phyloP scores from a whole-genome alignment of 2,113 vertebrate species.

The Onychostoma macrolepis region DNA sequence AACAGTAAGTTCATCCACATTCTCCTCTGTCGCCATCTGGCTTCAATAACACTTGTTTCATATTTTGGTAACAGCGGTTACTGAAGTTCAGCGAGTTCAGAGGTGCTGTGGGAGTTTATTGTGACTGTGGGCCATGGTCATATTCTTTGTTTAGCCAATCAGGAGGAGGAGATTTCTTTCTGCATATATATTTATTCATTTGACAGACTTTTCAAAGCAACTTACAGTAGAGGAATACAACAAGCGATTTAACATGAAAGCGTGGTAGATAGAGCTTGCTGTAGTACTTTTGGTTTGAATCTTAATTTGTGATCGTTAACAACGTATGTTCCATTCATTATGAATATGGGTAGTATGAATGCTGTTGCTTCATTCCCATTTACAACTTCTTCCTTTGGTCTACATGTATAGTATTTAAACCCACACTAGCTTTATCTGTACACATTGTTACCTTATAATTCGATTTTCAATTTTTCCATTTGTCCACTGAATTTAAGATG shows the following conservation, averaged over 20 bases:
- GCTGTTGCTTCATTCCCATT: no score
- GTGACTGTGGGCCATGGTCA: not conserved
- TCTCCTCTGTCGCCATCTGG: not conserved
- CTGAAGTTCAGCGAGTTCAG: not conserved
- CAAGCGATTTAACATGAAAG: no score
- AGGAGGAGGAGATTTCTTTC: not conserved
- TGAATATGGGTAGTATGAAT: no score
- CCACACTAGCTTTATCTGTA: not conserved
- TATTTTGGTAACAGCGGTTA: not conserved
- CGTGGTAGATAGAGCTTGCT: not conserved
- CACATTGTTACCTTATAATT: no score
- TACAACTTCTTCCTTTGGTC: not conserved
- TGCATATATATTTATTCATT: no score
- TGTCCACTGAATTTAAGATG: not conserved
- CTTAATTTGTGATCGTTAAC: no score
- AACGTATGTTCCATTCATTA: no score
- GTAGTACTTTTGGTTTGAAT: not conserved
- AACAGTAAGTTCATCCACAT: slow-evolving; percentile 78
- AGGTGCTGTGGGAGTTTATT: not conserved
- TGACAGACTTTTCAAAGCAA: no score
- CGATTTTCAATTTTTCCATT: not conserved
- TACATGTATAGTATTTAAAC: not conserved
- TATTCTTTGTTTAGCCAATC: not conserved
- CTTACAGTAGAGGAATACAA: no score
- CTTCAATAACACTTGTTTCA: not conserved